phyloP scores from a whole-genome alignment of 2,797 vertebrate genomes.

The Smutsia gigantea region DNA sequence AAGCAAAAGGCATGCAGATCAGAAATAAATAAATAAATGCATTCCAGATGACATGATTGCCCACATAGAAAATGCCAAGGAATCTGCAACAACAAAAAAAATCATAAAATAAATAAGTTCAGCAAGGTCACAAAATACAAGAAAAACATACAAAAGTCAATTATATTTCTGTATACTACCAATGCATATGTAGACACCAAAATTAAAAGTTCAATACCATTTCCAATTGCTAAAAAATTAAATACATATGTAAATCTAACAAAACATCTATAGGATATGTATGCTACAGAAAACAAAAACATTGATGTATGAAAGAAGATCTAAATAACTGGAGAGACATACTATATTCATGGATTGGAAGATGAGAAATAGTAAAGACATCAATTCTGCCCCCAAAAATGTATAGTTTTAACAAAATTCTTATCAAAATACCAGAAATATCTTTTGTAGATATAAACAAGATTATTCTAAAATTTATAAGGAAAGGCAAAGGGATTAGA shows the following conservation, averaged over 20 bases:
- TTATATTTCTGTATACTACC: not conserved
- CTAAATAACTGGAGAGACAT: not conserved
- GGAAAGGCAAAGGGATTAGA: not conserved
- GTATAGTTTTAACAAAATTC: not conserved
- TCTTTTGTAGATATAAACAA: not conserved
- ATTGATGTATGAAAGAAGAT: not conserved
- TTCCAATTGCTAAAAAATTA: not conserved
- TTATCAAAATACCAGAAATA: not conserved
- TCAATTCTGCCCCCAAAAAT: not conserved
- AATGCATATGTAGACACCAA: not conserved
- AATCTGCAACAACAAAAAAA: not conserved
- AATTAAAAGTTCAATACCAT: not conserved
- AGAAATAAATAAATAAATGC: not conserved
- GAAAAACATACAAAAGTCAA: not conserved
- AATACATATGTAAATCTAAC: not conserved
- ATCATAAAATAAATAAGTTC: not conserved
- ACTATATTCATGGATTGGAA: not conserved
- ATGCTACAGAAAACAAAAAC: not conserved
- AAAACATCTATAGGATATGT: not conserved
- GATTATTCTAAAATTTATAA: not conserved
- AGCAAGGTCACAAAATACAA: not conserved
- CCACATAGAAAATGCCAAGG: not conserved
- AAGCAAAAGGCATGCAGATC: not conserved
- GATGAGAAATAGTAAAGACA: not conserved
- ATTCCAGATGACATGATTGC: not conserved